These are phyloP conservation scores for Muricea muricata DNA, from an alignment of 92 coral and sea anemone genomes.

Conservation along the genomic window DNA sequence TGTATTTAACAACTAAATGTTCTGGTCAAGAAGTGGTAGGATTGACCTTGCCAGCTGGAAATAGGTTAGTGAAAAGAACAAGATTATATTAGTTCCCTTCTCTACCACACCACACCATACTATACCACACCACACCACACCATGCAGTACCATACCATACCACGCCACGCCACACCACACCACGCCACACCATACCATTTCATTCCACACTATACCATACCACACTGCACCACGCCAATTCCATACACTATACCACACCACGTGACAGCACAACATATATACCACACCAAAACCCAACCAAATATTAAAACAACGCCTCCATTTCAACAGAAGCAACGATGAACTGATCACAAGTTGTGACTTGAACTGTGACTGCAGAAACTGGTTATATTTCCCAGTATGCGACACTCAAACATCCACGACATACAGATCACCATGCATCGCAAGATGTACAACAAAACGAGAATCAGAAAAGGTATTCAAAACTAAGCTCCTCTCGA, in stretches of 20 bases:
- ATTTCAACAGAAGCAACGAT: neutral
- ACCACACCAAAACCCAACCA: neutral
- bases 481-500: too few relatives aligned
- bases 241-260: neutral
- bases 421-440: constrained; percentile 27
- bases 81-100: neutral
- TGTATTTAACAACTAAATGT: constrained; percentile 34
- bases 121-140: neutral
- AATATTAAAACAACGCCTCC: too few relatives aligned
- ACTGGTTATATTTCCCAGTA: constrained; percentile 35
- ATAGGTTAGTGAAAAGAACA: constrained; percentile 1
- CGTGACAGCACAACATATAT: neutral
- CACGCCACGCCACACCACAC: neutral
- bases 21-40: constrained; percentile 19
- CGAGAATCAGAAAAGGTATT: neutral
- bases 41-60: constrained; percentile 6
- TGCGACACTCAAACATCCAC: constrained; percentile 2
- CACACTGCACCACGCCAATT: neutral
- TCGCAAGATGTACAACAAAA: constrained; percentile 27
- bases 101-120: neutral
- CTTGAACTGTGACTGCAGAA: constrained; percentile 5
- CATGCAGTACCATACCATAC: neutral
- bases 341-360: neutral
- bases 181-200: neutral
- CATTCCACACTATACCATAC: neutral